phyloP scores from a whole-genome alignment of 2,113 vertebrate species.

The Amphiprion percula region DNA sequence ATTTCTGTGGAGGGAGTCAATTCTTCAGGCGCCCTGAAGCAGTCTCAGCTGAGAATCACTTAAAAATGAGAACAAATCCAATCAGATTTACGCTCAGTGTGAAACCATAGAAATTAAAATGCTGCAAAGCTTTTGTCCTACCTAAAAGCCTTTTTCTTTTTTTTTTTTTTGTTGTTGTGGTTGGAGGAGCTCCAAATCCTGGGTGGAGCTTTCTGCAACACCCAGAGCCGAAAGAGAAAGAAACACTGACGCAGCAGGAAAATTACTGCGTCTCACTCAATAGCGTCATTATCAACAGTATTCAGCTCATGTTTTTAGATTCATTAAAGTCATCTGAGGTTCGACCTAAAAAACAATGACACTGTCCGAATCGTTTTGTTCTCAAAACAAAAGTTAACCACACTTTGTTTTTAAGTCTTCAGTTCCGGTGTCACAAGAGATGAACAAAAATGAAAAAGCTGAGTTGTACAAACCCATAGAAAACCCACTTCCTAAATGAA shows the following conservation, averaged over 20 bases:
- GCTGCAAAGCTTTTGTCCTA: conserved; percentile 48
- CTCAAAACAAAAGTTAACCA: conserved; percentile 30
- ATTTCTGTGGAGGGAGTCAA: conserved; percentile 63
- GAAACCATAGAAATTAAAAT: conserved; percentile 57
- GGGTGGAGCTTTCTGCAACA: conserved; percentile 41
- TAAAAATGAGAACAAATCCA: conserved; percentile 42
- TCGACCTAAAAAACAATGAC: conserved; percentile 53
- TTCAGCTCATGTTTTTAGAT: conserved; percentile 42
- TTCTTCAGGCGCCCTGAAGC: conserved; percentile 51
- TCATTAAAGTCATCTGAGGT: conserved; percentile 66
- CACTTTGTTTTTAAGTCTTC: not conserved
- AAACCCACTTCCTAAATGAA: conserved; percentile 60
- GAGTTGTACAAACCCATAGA: conserved; percentile 69
- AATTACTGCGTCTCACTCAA: conserved; percentile 65
- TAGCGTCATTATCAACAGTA: conserved; percentile 49
- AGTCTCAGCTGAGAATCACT: conserved; percentile 42
- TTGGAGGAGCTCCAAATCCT: conserved; percentile 32
- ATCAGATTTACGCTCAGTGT: conserved; percentile 48
- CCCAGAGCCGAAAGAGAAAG: conserved; percentile 19
- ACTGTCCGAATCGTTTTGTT: conserved; percentile 32
- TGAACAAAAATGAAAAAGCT: conserved; percentile 41
- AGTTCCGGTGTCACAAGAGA: conserved; percentile 12
- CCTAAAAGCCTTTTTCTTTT: not conserved
- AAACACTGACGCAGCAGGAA: conserved; percentile 55
- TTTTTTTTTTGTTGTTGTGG: conserved; percentile 9